Conservation (phyloP, 2,113 vertebrate species). For the Poeciliopsis retropinna region DNA sequence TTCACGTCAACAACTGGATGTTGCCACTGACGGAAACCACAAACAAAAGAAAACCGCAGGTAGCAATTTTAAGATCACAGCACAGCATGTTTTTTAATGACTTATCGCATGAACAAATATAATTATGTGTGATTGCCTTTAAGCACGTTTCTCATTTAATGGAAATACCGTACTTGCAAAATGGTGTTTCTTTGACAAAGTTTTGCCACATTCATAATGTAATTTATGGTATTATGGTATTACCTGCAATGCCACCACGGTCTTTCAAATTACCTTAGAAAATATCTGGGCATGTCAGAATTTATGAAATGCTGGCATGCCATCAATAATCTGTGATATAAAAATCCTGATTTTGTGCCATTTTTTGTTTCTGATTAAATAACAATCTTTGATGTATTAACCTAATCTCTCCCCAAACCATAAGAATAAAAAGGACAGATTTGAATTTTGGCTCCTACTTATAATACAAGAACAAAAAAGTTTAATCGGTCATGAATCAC, state of each 20-base stretch:
- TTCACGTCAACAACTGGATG: too few relatives aligned
- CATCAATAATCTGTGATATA: not conserved
- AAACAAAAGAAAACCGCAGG: too few relatives aligned
- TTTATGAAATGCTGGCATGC: not conserved
- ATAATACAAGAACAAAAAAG: not conserved
- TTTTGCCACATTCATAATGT: too few relatives aligned
- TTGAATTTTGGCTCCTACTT: not conserved
- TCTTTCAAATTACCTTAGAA: not conserved
- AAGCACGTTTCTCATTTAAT: too few relatives aligned
- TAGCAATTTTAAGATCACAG: too few relatives aligned
- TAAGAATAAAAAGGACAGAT: not conserved
- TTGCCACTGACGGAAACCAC: too few relatives aligned
- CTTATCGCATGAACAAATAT: too few relatives aligned
- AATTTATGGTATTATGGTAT: not conserved
- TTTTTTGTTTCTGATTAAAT: not conserved
- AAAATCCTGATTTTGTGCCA: not conserved
- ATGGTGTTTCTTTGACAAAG: too few relatives aligned
- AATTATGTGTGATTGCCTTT: too few relatives aligned
- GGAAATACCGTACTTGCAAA: too few relatives aligned
- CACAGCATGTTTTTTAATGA: too few relatives aligned
- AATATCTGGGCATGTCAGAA: not conserved
- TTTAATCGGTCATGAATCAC: not conserved
- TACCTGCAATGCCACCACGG: not conserved
- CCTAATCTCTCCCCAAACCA: not conserved
- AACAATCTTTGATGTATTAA: not conserved